Percentiles rank a stretch among this genome's conserved stretches.
Conservation (phyloP, 2,797 vertebrate species). For the Tokudaia tokunoshimensis region DNA sequence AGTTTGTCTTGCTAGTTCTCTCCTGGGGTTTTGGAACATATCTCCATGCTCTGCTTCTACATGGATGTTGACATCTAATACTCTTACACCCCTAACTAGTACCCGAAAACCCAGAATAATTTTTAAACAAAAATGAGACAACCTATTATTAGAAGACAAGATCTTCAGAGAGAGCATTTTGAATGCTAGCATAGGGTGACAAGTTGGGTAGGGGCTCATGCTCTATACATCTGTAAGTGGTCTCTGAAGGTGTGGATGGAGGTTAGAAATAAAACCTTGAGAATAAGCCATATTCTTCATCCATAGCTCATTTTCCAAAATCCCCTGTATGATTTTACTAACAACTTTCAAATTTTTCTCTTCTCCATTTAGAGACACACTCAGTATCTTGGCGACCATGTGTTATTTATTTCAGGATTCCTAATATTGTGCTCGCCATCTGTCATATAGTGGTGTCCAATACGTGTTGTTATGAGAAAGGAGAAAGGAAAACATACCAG, state of each 20-base stretch:
- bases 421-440: slow-evolving; percentile 58
- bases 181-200: neutral
- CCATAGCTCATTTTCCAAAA: neutral
- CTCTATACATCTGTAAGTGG: neutral
- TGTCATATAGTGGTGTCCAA: slow-evolving; percentile 32
- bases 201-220: neutral
- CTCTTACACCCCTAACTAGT: neutral
- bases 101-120: neutral
- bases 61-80: neutral
- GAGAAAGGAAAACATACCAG: neutral
- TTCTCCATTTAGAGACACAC: slow-evolving; percentile 25
- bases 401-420: slow-evolving; percentile 67
- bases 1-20: neutral
- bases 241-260: neutral
- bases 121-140: neutral
- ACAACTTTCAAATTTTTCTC: slow-evolving; percentile 29
- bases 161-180: neutral
- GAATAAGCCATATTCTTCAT: neutral
- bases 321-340: slow-evolving; percentile 2
- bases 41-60: neutral
- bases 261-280: neutral
- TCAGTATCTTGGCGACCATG: slow-evolving; percentile 42
- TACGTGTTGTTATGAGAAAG: slow-evolving; percentile 29
- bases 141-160: slow-evolving; percentile 6
- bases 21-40: neutral